A percentile compares a stretch with the other conserved stretches of the same genome.
These are phyloP conservation scores for Pocillopora damicornis DNA, from an alignment of 64 coral and sea anemone genomes.

Conservation along the genomic window DNA sequence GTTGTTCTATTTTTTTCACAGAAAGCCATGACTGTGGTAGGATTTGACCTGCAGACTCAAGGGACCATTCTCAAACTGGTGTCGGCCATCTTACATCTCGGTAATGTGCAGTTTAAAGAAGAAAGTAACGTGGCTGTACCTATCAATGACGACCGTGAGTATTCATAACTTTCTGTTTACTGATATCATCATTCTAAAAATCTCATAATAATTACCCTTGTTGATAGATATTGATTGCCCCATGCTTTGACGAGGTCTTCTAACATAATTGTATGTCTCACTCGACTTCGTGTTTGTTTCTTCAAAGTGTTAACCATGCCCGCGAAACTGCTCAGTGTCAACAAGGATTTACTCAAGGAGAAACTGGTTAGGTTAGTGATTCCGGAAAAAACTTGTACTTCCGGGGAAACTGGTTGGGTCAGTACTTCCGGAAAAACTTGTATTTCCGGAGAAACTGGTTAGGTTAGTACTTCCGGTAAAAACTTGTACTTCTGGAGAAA, in stretches of 20 bases:
- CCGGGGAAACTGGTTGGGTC: no score
- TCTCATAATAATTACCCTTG: no score
- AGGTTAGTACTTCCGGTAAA: no score
- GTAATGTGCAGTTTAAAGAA: constrained; percentile 82
- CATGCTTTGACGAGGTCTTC: neutral
- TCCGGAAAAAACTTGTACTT: neutral
- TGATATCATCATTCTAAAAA: neutral
- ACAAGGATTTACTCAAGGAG: constrained; percentile 80
- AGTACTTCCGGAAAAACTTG: no score
- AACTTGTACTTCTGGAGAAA: no score
- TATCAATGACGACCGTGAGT: constrained; percentile 60
- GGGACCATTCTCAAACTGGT: constrained; percentile 61
- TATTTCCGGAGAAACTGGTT: no score
- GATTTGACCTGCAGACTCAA: constrained; percentile 37
- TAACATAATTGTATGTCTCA: no score
- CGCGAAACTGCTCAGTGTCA: constrained; percentile 59
- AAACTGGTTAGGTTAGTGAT: constrained; percentile 72
- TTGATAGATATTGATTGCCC: neutral
- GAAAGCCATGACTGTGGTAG: constrained; percentile 64
- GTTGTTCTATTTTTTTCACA: neutral
- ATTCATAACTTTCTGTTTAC: neutral
- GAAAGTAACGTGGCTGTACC: constrained; percentile 65
- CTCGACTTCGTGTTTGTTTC: neutral
- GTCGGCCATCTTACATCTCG: constrained; percentile 81
- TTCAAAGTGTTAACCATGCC: constrained; percentile 45